Evolutionary conservation across 2,113 vertebrate genomes (phyloP), one percentile per base, ranked within the genome.

Genomic region (Muntiacus reevesi): DNA sequence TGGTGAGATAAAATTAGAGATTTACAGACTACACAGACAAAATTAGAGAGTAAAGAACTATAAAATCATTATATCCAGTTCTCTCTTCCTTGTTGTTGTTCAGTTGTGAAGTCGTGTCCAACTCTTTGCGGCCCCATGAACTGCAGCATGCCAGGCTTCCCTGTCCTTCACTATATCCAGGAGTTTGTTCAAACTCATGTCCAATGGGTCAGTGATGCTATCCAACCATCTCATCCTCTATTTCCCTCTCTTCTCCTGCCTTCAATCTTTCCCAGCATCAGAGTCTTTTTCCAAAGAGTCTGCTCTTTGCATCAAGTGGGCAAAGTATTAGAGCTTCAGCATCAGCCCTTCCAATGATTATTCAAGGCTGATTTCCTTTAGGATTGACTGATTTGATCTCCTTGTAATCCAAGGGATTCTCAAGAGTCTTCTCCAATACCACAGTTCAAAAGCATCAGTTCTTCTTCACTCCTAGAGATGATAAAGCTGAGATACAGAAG

Each of bases 51-150:
- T 9, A 28, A 28, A 50, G 40, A 45, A 15, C 16, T 40, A 25
- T 71, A 1, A 88, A n/a, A 54, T 19, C 74, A 8, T 36, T 55
- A 52, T 64, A 2, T 13, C 15, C 28, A 21, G 3, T 81, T 64
- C 12, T 67, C 79, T 79, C 19, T 47, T 50, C 62, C 12, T 33
- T 40, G 36, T 43, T 67, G 33, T 67, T 71, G 67, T 71, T 71
- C 67, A 71, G 9, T 23, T 8, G 0, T 10, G 0, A 71, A 71
- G n/a, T 3, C 2, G 1, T 36, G 67, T 71, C n/a, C n/a, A 71
- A 2, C 67, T 71, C n/a, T 36, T 71, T 40, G n/a, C 1, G 0
- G 23, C 67, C n/a, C 67, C n/a, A 36, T 10, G n/a, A 36, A 71
- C 67, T 71, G 67, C 67, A 71, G 67, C n/a, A 12, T 71, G n/a